phyloP scores from a whole-genome alignment of 2,113 vertebrate genomes.

The Electrona antarctica region DNA sequence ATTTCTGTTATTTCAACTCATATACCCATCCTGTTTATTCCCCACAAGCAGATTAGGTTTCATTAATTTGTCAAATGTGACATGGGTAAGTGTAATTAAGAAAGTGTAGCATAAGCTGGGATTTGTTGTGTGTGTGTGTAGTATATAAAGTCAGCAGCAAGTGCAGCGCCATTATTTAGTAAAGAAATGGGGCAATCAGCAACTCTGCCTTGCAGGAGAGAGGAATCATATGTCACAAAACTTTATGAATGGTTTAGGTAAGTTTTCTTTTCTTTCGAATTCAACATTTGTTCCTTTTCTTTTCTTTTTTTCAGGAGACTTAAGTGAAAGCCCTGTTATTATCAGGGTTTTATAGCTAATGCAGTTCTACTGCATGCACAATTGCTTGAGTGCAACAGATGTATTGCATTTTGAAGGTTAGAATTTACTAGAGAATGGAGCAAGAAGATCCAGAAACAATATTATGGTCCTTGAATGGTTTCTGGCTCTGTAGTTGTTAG shows the following conservation, averaged over 20 bases:
- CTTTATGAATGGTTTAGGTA: slow-evolving; percentile 77
- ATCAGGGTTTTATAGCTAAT: too few relatives aligned
- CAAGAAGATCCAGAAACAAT: too few relatives aligned
- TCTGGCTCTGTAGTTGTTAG: too few relatives aligned
- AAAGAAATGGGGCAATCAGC: slow-evolving; percentile 75
- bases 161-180: slow-evolving; percentile 17
- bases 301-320: too few relatives aligned
- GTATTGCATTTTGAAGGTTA: too few relatives aligned
- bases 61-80: slow-evolving; percentile 74
- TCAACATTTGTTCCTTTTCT: too few relatives aligned
- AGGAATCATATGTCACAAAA: slow-evolving; percentile 69
- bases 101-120: slow-evolving; percentile 66
- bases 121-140: slow-evolving; percentile 37
- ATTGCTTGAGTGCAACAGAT: too few relatives aligned
- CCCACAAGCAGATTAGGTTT: slow-evolving; percentile 69
- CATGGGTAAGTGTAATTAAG: slow-evolving; percentile 67
- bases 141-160: slow-evolving; percentile 60
- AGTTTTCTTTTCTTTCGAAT: slow-evolving; percentile 23
- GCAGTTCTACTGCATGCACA: too few relatives aligned
- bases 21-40: slow-evolving; percentile 7
- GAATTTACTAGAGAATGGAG: too few relatives aligned
- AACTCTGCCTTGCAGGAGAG: slow-evolving; percentile 57
- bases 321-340: too few relatives aligned
- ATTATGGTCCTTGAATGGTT: too few relatives aligned
- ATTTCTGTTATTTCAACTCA: too few relatives aligned